Evolutionary conservation across 35 echinoderm and acorn worm species (phyloP).

Genomic region (Chiridota heheva): DNA sequence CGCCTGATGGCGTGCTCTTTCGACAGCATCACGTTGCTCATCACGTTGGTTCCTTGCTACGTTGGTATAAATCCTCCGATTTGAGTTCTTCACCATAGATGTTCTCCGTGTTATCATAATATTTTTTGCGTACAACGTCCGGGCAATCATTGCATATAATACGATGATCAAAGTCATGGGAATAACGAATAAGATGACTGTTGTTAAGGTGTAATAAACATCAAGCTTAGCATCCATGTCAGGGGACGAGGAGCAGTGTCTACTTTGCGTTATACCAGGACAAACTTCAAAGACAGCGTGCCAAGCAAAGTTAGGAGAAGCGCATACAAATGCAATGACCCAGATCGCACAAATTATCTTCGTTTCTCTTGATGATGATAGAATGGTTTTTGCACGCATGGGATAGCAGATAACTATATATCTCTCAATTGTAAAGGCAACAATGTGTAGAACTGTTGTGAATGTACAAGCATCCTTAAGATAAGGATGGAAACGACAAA

Average conservation of each 20-base stretch:
- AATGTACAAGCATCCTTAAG: constrained; percentile 85
- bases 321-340: constrained; percentile 62
- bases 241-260: constrained; percentile 15
- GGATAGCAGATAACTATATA: constrained; percentile 97
- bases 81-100: constrained; percentile 33
- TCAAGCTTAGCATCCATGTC: background rate
- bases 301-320: constrained; percentile 46
- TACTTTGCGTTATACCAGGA: constrained; percentile 58
- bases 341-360: constrained; percentile 84
- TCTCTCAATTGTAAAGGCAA: constrained; percentile 80
- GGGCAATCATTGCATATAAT: constrained; percentile 84
- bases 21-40: constrained; percentile 21
- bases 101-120: constrained; percentile 57
- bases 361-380: constrained; percentile 64
- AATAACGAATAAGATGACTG: constrained; percentile 81
- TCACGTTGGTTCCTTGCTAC: constrained; percentile 37
- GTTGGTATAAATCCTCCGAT: constrained; percentile 11
- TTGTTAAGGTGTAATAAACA: constrained; percentile 25
- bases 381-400: constrained; percentile 78
- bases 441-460: constrained; percentile 80
- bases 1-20: constrained; percentile 76
- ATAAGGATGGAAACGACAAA: constrained; percentile 75
- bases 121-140: constrained; percentile 65
- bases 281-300: constrained; percentile 33
- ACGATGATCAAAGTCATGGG: constrained; percentile 87